A percentile compares a stretch with the other conserved stretches of the same genome.
Evolutionary conservation across 2,113 vertebrate species (phyloP).

Genomic region (Odontesthes bonariensis): DNA sequence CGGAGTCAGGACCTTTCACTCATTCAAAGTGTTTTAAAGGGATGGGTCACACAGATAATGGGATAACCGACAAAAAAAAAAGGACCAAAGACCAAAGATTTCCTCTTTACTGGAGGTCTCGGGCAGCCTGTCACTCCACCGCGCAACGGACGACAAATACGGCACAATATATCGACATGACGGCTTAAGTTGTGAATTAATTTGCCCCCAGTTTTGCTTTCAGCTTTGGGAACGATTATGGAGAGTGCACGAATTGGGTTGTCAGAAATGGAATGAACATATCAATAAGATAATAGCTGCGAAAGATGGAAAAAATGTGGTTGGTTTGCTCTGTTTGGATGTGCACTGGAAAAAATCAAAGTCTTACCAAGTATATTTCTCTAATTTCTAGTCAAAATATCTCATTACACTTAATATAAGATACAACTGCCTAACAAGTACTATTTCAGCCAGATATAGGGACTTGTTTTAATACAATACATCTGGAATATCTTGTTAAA

Average conservation of each 20-base stretch:
- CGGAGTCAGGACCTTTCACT: slow-evolving; percentile 76
- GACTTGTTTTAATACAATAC: no score
- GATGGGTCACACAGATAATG: slow-evolving; percentile 72
- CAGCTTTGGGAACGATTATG: background rate
- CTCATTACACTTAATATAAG: no score
- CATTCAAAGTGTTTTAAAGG: slow-evolving; percentile 68
- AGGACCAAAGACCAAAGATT: slow-evolving; percentile 60
- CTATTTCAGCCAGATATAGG: no score
- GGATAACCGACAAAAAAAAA: slow-evolving; percentile 57
- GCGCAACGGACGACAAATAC: slow-evolving; percentile 47
- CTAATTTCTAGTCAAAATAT: no score
- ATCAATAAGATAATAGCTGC: background rate
- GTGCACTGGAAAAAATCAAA: no score
- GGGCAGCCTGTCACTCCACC: slow-evolving; percentile 56
- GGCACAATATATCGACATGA: slow-evolving; percentile 52
- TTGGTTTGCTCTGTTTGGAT: no score
- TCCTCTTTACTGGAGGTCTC: slow-evolving; percentile 55
- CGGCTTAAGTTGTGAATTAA: slow-evolving; percentile 48
- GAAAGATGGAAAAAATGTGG: background rate
- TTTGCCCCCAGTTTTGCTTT: background rate
- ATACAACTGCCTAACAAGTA: no score
- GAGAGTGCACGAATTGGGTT: background rate
- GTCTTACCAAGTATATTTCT: no score
- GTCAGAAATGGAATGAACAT: slow-evolving; percentile 8
- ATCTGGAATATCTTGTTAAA: no score